These are phyloP conservation scores for Latrodectus elegans DNA, from an alignment of 2,888 invertebrate species.

Conservation along the genomic window DNA sequence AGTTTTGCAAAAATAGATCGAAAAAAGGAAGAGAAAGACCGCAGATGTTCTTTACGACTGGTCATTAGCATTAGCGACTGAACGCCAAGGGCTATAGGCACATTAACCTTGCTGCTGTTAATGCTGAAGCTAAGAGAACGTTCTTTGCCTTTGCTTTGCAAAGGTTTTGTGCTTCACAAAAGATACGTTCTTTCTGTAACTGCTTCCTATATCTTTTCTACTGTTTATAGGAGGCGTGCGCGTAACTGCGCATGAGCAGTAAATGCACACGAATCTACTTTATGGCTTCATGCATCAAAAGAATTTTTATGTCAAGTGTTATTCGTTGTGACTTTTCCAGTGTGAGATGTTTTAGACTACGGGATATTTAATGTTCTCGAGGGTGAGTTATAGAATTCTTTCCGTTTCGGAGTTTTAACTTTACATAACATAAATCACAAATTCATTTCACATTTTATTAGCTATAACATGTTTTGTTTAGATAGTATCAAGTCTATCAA, in stretches of 20 bases:
- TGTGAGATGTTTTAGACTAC: too few species aligned
- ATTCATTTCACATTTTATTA: too few species aligned
- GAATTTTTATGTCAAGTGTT: too few species aligned
- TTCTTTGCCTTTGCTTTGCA: background rate
- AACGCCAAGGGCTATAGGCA: conserved; percentile 22
- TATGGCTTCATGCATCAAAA: conserved; percentile 2
- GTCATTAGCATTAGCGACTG: conserved; percentile 60
- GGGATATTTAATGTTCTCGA: too few species aligned
- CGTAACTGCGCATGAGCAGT: background rate
- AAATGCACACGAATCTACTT: background rate
- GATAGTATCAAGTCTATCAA: too few species aligned
- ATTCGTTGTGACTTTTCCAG: too few species aligned
- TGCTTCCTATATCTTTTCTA: conserved; percentile 5
- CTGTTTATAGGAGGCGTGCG: background rate
- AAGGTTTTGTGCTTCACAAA: conserved; percentile 23
- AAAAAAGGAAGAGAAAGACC: conserved; percentile 28
- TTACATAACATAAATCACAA: too few species aligned
- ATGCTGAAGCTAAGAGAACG: background rate
- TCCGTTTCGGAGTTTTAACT: too few species aligned
- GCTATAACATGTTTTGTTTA: too few species aligned
- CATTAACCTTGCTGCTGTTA: conserved; percentile 33
- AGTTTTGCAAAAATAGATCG: conserved; percentile 12
- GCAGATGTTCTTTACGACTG: conserved; percentile 59
- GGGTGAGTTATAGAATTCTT: too few species aligned
- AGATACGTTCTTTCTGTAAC: background rate